Conservation (phyloP, 2,888 invertebrate genomes). For the Tineola bisselliella region DNA sequence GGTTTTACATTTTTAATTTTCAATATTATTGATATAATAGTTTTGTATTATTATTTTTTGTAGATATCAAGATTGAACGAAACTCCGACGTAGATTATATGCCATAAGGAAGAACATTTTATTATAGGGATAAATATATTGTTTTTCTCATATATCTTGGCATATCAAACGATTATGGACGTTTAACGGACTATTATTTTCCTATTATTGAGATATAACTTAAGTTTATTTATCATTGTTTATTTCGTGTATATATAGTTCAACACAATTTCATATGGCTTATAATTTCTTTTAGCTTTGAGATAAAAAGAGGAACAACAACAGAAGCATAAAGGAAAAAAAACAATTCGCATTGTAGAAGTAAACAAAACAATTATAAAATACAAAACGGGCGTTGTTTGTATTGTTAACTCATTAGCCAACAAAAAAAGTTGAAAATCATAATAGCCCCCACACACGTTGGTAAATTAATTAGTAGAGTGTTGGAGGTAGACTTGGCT, state of each 20-base stretch:
- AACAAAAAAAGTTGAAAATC: background rate
- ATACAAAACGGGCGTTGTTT: background rate
- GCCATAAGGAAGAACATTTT: background rate
- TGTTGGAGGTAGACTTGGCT: background rate
- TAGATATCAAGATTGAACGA: background rate
- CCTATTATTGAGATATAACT: background rate
- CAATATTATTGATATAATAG: no score
- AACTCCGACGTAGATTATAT: no score
- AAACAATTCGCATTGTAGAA: no score
- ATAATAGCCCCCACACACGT: background rate
- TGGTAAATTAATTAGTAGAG: slow-evolving; percentile 10
- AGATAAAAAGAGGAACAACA: no score
- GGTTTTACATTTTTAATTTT: no score
- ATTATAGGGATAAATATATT: background rate
- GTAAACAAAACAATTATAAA: background rate
- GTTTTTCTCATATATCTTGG: slow-evolving; percentile 1
- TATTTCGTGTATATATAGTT: no score
- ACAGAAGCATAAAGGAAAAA: no score
- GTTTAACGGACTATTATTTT: background rate
- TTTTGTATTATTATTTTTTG: no score
- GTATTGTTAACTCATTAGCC: background rate
- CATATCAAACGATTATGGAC: background rate
- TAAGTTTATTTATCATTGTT: background rate
- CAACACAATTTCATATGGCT: no score
- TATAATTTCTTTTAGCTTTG: no score